Conservation (phyloP, 2,797 vertebrate species). For the Crax fasciolata region DNA sequence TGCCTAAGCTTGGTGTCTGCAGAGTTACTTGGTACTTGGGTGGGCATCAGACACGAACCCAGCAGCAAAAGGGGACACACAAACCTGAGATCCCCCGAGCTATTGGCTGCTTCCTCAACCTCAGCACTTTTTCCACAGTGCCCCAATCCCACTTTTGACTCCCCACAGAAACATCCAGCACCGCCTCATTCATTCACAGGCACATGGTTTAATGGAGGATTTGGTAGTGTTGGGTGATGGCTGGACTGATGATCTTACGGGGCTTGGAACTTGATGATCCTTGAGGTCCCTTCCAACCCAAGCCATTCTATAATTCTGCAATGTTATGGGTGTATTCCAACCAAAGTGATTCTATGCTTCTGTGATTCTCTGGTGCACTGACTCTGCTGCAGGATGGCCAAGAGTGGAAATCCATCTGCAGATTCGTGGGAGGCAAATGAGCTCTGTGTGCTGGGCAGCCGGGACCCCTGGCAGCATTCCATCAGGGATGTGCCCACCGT, state of each 20-base stretch:
- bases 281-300: no score
- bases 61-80: background rate
- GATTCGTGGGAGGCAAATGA: background rate
- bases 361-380: background rate
- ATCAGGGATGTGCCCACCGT: background rate
- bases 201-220: background rate
- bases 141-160: accelerated
- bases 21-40: background rate
- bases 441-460: accelerated
- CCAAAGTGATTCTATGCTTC: background rate
- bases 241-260: background rate
- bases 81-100: background rate
- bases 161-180: background rate
- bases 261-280: no score
- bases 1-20: background rate
- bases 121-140: background rate
- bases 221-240: background rate
- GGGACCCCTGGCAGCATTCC: no score
- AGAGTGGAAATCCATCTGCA: background rate
- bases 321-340: background rate
- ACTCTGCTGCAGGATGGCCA: background rate
- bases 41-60: background rate
- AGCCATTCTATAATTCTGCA: background rate
- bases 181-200: background rate
- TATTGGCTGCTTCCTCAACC: background rate